Conservation (phyloP, 1,140 invertebrate species). For the Phortica variegata region DNA sequence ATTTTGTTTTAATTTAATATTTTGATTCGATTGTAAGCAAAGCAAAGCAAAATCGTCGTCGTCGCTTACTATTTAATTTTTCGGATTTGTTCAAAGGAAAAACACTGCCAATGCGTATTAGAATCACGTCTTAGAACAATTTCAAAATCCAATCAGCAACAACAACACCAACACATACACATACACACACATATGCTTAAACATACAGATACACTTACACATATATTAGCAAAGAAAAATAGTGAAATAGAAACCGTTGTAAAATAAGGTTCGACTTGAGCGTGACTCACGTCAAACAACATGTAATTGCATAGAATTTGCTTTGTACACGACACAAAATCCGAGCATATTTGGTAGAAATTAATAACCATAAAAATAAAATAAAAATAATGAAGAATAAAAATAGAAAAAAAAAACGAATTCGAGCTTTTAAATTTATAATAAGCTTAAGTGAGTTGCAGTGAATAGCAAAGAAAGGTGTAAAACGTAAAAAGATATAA, state of each 20-base stretch:
- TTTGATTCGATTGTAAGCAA: background rate
- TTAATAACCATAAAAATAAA: too few relatives aligned
- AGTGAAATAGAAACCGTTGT: background rate
- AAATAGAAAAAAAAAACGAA: conserved; percentile 42
- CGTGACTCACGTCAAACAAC: too few relatives aligned
- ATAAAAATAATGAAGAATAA: conserved; percentile 31
- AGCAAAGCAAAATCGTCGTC: background rate
- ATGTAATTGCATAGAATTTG: too few relatives aligned
- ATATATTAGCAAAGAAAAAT: background rate
- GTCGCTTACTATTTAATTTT: conserved; percentile 11
- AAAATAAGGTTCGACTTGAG: too few relatives aligned
- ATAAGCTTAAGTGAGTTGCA: conserved; percentile 12
- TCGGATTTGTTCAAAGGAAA: conserved; percentile 45
- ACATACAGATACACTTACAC: background rate
- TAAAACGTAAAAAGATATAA: background rate
- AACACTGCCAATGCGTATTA: conserved; percentile 53
- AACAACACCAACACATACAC: conserved; percentile 15
- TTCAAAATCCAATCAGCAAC: too few relatives aligned
- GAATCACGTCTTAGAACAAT: too few relatives aligned
- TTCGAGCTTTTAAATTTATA: conserved; percentile 54
- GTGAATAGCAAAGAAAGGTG: conserved; percentile 6
- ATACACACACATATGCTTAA: conserved; percentile 7
- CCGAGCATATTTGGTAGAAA: background rate
- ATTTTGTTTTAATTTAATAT: background rate
- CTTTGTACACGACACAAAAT: too few relatives aligned